Evolutionary conservation across 2,888 invertebrate species (phyloP).

Genomic region (Heliconius cydno): DNA sequence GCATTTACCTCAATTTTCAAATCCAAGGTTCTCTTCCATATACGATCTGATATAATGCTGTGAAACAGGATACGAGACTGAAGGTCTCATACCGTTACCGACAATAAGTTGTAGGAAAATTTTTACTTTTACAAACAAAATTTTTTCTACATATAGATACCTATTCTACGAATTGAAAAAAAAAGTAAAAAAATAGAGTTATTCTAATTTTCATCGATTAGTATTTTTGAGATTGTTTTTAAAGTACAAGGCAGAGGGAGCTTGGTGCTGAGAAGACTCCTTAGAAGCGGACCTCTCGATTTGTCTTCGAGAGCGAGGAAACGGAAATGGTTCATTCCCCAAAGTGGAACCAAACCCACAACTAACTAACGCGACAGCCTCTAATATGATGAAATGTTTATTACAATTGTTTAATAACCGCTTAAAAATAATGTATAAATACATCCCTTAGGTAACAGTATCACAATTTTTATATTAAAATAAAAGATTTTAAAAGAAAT

Average conservation of each 20-base stretch:
- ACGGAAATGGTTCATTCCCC: too few relatives aligned
- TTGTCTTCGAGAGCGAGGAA: too few relatives aligned
- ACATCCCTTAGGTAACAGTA: background rate
- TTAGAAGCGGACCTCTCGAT: too few relatives aligned
- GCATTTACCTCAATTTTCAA: constrained; percentile 15
- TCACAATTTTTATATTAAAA: background rate
- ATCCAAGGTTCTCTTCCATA: constrained; percentile 25
- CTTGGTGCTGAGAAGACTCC: too few relatives aligned
- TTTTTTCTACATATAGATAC: too few relatives aligned
- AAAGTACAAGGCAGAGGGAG: too few relatives aligned
- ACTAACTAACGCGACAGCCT: background rate
- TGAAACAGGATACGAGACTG: constrained; percentile 23
- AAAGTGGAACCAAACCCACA: too few relatives aligned
- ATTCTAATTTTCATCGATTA: too few relatives aligned
- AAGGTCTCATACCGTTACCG: constrained; percentile 18
- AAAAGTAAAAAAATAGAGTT: too few relatives aligned
- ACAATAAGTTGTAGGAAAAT: background rate
- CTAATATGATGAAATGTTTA: background rate
- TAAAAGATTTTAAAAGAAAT: background rate
- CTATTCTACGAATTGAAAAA: background rate
- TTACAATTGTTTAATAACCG: too few relatives aligned
- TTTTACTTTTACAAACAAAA: too few relatives aligned
- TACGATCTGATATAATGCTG: constrained; percentile 1
- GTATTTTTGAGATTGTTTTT: too few relatives aligned
- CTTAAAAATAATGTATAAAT: background rate